Percentiles rank a stretch among this genome's conserved stretches.
Conservation (phyloP, 2,797 vertebrate species). For the Borostomias antarcticus region DNA sequence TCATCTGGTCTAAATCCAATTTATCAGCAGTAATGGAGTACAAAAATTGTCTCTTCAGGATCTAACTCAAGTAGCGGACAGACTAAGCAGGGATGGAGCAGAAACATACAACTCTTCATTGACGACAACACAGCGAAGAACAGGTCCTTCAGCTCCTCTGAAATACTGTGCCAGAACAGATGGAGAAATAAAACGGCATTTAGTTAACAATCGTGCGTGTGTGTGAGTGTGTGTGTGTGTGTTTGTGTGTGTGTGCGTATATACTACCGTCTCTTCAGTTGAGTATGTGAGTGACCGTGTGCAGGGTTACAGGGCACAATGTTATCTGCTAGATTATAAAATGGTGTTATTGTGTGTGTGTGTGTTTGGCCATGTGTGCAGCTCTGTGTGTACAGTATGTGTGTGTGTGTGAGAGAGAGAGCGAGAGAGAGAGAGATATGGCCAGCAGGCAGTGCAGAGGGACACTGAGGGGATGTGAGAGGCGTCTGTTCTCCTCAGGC, state of each 20-base stretch:
- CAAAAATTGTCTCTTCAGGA: conserved; percentile 70
- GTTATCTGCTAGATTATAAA: conserved; percentile 27
- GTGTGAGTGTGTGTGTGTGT: conserved; percentile 20
- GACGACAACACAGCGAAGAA: conserved; percentile 22
- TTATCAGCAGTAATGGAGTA: conserved; percentile 77
- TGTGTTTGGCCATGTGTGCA: too few species aligned
- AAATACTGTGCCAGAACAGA: not conserved
- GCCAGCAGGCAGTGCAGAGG: conserved; percentile 29
- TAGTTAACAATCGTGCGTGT: not conserved
- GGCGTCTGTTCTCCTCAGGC: conserved; percentile 44
- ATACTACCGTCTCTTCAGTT: too few species aligned
- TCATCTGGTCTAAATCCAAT: conserved; percentile 72
- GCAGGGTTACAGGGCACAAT: too few species aligned
- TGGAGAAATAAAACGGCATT: not conserved
- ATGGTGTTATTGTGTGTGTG: conserved; percentile 26
- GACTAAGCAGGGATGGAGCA: conserved; percentile 43
- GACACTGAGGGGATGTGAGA: conserved; percentile 38
- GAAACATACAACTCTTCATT: conserved; percentile 42
- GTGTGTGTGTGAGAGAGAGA: conserved; percentile 11
- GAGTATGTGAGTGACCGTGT: too few species aligned
- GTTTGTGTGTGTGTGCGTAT: too few species aligned
- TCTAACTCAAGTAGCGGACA: conserved; percentile 50
- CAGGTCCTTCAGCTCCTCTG: not conserved
- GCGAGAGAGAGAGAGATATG: conserved; percentile 27
- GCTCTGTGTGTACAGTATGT: conserved; percentile 3